phyloP scores from a whole-genome alignment of 2,888 invertebrate genomes.

The Bimastos eiseni region DNA sequence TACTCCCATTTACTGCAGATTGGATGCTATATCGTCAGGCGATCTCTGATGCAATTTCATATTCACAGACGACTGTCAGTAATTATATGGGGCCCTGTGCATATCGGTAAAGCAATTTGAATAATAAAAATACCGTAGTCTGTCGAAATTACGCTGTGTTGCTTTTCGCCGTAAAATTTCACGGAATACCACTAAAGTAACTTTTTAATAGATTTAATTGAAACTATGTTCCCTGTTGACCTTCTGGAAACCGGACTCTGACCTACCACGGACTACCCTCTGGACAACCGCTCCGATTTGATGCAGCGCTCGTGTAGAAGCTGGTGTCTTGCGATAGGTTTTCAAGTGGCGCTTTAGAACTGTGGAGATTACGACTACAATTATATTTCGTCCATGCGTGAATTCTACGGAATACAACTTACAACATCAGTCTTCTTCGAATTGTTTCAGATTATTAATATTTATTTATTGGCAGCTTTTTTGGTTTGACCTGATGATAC shows the following conservation, averaged over 20 bases:
- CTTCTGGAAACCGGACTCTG: no score
- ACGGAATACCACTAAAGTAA: no score
- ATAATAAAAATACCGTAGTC: not conserved
- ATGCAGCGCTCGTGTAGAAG: no score
- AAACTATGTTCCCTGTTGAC: no score
- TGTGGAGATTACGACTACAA: no score
- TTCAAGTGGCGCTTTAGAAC: no score
- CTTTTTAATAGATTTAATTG: no score
- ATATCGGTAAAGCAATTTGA: not conserved
- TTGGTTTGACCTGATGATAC: not conserved
- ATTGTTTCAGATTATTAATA: not conserved
- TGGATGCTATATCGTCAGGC: not conserved
- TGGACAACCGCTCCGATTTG: no score
- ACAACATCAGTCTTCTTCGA: not conserved
- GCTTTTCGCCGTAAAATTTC: not conserved
- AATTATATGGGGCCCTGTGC: not conserved
- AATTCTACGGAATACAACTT: not conserved
- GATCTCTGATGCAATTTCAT: not conserved
- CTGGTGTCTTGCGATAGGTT: no score
- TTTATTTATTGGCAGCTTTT: not conserved
- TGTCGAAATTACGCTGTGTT: not conserved
- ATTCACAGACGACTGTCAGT: not conserved
- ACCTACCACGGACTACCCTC: no score
- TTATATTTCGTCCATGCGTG: no score
- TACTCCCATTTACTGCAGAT: not conserved